A percentile compares a stretch with the other conserved stretches of the same genome.
Evolutionary conservation across 2,888 invertebrate genomes (phyloP).

Genomic region (Tenthredo mesomela): DNA sequence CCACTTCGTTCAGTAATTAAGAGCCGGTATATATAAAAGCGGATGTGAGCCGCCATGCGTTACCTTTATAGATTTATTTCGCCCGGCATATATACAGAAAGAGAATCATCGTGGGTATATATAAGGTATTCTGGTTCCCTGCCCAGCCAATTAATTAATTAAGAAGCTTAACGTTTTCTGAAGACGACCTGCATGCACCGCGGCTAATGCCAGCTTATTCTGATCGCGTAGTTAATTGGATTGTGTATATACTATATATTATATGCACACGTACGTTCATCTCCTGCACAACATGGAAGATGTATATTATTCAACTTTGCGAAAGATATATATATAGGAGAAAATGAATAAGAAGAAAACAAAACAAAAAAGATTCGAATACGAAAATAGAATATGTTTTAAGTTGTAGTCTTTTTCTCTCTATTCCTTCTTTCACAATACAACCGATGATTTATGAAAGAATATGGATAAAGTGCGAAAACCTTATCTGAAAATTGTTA

Average conservation of each 20-base stretch:
- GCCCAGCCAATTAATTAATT: conserved; percentile 38
- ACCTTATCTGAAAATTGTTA: too few relatives aligned
- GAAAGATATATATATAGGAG: neutral
- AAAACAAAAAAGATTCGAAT: too few relatives aligned
- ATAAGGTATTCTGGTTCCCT: neutral
- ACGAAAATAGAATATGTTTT: too few relatives aligned
- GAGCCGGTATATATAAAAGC: conserved; percentile 36
- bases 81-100: neutral
- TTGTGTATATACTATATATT: neutral
- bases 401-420: too few relatives aligned
- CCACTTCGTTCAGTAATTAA: conserved; percentile 44
- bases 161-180: conserved; percentile 13
- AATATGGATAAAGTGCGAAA: too few relatives aligned
- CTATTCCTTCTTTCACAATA: too few relatives aligned
- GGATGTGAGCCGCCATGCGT: conserved; percentile 52
- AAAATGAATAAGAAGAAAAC: neutral
- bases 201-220: neutral
- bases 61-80: conserved; percentile 50
- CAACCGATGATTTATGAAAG: too few relatives aligned
- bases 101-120: neutral
- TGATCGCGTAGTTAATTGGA: conserved; percentile 36
- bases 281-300: neutral
- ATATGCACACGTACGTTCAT: neutral
- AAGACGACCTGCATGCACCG: neutral
- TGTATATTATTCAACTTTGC: neutral